Base-by-base conservation (phyloP, 2,113 vertebrate species). In the Fregata magnificens region DNA sequence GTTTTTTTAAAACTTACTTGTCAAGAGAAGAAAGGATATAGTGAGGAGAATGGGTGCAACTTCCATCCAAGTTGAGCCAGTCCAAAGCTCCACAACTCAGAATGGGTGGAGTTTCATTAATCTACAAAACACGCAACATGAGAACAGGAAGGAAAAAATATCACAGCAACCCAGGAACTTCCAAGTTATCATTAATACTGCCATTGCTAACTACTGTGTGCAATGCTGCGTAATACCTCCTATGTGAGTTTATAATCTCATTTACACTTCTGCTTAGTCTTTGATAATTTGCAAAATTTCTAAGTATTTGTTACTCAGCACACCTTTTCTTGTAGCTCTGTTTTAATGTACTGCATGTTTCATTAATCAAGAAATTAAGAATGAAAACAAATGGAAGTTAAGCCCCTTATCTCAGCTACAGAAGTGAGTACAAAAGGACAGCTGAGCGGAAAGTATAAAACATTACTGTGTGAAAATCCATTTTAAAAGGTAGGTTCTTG, bases 41-140 rank as follows among this genome's bases (percentile, higher is more conserved):
- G 13, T 50, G 82, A 56, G 73, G 58, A n/a, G 95, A 97, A 86
- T 72, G 70, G 29, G 74, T 87, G 58, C 86, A 93, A 94, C 97
- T 87, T 97, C 95, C 91, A 67, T 98, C 98, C 84, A 98, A 95
- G 91, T 98, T 96, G 66, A 98, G 95, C 98, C 98, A 98, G 74
- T 98, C 98, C 96, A 98, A 96, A 96, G 98, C 98, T 83, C 92
- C 97, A 91, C 91, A 97, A 69, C 93, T 96, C 42, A 67, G 22
- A 69, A 94, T 34, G 50, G 84, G 86, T 49, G 94, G 52, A 17
- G 80, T 95, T 95, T 99, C 98, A 97, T 96, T 98, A 45, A 98
- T 97, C 99, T 99, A 95, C 55, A 86, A 77, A 95, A 67, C 38
- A 69, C 31, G 74, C 16, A 88, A 66, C 4, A 42, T 7, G 29